A percentile compares a stretch with the other conserved stretches of the same genome.
These are phyloP conservation scores for Tetragnatha montana DNA, from an alignment of 2,888 invertebrate species.

Conservation along the genomic window DNA sequence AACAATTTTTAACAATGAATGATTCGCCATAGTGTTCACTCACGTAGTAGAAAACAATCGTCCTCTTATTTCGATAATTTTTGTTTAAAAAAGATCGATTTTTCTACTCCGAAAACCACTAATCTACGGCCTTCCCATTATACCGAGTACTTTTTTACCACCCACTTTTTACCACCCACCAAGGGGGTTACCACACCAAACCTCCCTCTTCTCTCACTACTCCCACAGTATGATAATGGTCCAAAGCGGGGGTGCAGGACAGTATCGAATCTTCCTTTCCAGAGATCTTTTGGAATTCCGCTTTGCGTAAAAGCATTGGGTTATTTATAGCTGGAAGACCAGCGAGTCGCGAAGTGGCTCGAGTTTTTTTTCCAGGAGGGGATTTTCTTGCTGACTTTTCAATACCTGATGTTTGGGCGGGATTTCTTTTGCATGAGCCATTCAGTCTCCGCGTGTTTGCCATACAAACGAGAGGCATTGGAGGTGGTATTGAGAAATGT, in stretches of 20 bases:
- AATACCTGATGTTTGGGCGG: neutral
- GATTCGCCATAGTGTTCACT: too few relatives aligned
- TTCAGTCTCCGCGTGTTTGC: neutral
- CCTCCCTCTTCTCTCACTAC: too few relatives aligned
- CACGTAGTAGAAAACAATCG: too few relatives aligned
- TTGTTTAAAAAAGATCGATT: too few relatives aligned
- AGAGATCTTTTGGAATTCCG: neutral
- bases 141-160: too few relatives aligned
- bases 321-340: neutral
- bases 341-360: neutral
- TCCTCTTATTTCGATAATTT: too few relatives aligned
- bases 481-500: neutral
- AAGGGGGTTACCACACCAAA: too few relatives aligned
- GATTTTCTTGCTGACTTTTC: neutral
- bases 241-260: neutral
- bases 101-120: too few relatives aligned
- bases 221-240: too few relatives aligned
- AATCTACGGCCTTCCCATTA: too few relatives aligned
- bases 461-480: neutral
- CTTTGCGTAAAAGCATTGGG: neutral
- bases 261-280: neutral
- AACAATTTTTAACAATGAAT: too few relatives aligned
- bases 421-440: neutral
- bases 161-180: too few relatives aligned
- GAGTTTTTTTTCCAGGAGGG: neutral